Base-by-base conservation (phyloP, 2,113 vertebrate species). In the Phyllostomus hastatus region DNA sequence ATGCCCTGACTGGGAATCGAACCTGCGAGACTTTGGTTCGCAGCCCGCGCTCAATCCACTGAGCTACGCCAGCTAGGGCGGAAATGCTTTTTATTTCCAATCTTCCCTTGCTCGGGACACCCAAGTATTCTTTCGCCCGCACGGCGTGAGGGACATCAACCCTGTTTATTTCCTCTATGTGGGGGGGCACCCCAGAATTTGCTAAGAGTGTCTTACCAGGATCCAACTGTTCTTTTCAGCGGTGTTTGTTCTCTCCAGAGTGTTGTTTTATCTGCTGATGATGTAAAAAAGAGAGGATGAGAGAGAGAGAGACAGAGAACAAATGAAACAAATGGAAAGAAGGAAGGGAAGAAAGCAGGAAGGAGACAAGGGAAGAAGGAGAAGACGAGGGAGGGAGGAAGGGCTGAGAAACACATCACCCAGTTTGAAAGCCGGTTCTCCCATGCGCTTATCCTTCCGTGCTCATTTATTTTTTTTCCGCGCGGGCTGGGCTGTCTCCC, bases 401-500 rank as follows among this genome's bases (percentile, higher is more conserved):
- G 26, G 7, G 26, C 1, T 24, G 54, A 73, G 26, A 61, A 61
- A 64, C 38, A 2, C 61, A 4, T 88, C 15, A 43, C 6, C 4
- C 31, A 19, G 0, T 26, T 67, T 15, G 31, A n/a, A 48, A 69
- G 31, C 31, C 50, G 11, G 11, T 35, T 83, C 16, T 57, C 20
- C 9, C 10, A 7, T 0, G 24, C 10, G 26, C 48, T 28, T 54
- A 12, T 19, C 31, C 3, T 43, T 43, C 1, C 2, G 15, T 67
- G 72, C 59, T 35, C 10, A 7, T 52, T n/a, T 61, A 10, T 43
- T 52, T 24, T 10, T 24, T 1, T 17, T 2, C 4, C 20, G 6
- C 50, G 10, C 79, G 22, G 24, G 5, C 19, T 28, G 61, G n/a
- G 17, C 52, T 28, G 0, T 52, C 43, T 41, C 52, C 64, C 41